Conservation (phyloP, 2,113 vertebrate species). For the Hippocampus barbouri region DNA sequence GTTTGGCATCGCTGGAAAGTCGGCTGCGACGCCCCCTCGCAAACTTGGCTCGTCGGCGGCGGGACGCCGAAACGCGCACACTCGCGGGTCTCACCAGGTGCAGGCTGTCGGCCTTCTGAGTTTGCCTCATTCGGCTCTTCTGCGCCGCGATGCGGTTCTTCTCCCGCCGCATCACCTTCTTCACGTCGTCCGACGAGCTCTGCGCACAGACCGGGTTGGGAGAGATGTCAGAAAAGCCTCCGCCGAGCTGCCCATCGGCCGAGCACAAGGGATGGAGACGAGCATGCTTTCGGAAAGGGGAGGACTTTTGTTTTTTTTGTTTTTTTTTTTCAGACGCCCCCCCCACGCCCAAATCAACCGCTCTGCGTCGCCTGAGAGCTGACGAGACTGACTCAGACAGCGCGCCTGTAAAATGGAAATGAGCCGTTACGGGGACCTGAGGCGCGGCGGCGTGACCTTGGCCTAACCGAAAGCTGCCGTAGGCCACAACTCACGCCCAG, state of each 20-base stretch:
- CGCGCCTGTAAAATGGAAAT: not conserved
- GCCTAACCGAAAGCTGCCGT: not conserved
- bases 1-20: too few relatives aligned
- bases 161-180: conserved; percentile 91
- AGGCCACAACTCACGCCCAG: too few relatives aligned
- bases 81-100: conserved; percentile 83
- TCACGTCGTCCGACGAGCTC: conserved; percentile 88
- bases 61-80: not conserved
- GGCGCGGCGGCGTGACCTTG: not conserved
- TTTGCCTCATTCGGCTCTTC: conserved; percentile 96
- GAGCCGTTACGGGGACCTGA: not conserved
- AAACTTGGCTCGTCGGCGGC: too few relatives aligned
- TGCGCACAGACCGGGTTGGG: conserved; percentile 31
- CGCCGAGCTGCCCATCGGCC: too few relatives aligned
- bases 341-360: too few relatives aligned
- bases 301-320: too few relatives aligned
- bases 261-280: too few relatives aligned
- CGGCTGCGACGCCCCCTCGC: too few relatives aligned
- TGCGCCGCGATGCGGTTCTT: conserved; percentile 97
- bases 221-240: too few relatives aligned
- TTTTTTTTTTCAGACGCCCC: too few relatives aligned
- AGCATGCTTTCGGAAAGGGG: too few relatives aligned
- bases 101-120: conserved; percentile 91
- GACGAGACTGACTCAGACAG: not conserved
- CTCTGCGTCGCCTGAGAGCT: too few relatives aligned